Conservation (phyloP, 2,113 vertebrate genomes). For the Daboia siamensis region DNA sequence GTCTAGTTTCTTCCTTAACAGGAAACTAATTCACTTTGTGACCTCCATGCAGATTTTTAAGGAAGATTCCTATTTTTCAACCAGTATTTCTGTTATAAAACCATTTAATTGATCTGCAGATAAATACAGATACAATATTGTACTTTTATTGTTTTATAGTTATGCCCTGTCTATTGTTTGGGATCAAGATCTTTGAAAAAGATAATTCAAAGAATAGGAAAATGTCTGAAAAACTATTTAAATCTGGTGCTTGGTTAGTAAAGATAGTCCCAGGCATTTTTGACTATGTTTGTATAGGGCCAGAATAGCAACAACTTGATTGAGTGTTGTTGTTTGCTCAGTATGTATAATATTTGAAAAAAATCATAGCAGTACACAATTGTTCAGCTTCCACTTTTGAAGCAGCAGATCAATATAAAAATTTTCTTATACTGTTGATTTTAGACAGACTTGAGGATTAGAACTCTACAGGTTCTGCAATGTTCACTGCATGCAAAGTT, state of each 20-base stretch:
- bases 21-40: too few species aligned
- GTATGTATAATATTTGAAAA: not conserved
- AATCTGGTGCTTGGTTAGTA: slow-evolving; percentile 9
- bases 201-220: not conserved
- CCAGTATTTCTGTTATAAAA: not conserved
- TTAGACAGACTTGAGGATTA: not conserved
- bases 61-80: not conserved
- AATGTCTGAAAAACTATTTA: slow-evolving; percentile 9
- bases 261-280: not conserved
- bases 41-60: not conserved
- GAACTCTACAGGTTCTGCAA: not conserved
- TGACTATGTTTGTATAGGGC: too few species aligned
- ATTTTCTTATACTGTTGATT: not conserved
- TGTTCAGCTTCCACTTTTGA: not conserved
- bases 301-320: not conserved
- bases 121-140: not conserved
- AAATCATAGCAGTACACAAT: not conserved
- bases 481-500: not conserved
- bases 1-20: too few species aligned
- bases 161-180: not conserved
- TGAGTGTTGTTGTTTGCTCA: not conserved
- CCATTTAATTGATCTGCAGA: not conserved
- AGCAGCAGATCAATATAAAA: not conserved
- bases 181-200: not conserved
- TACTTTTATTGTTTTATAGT: not conserved